Evolutionary conservation across 2,888 invertebrate genomes (phyloP).

Genomic region (Pachliopta kotzebuea): DNA sequence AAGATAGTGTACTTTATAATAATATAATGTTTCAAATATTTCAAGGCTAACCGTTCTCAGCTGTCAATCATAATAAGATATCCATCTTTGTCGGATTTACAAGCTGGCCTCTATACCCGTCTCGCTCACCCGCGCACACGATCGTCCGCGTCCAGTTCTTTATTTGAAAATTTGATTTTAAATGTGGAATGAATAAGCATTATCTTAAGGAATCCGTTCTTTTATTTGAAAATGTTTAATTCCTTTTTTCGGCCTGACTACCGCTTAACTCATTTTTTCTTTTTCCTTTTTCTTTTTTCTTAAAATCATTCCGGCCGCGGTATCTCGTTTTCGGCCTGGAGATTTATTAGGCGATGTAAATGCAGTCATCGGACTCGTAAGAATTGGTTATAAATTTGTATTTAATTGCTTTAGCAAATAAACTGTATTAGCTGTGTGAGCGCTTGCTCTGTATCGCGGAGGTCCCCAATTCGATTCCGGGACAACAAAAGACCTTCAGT

Average conservation of each 20-base stretch:
- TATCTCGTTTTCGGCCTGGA: constrained; percentile 55
- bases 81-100: constrained; percentile 65
- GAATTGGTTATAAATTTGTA: constrained; percentile 40
- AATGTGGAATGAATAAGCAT: constrained; percentile 81
- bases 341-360: constrained; percentile 72
- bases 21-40: constrained; percentile 81
- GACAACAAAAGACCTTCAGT: too few relatives aligned
- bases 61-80: constrained; percentile 81
- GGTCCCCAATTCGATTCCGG: too few relatives aligned
- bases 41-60: constrained; percentile 81
- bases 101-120: constrained; percentile 48
- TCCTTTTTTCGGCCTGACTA: constrained; percentile 72
- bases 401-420: constrained; percentile 13
- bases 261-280: constrained; percentile 58
- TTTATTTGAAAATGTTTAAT: constrained; percentile 78
- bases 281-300: too few relatives aligned
- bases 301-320: constrained; percentile 54
- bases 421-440: not conserved
- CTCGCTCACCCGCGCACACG: constrained; percentile 55
- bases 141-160: constrained; percentile 73
- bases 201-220: constrained; percentile 77
- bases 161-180: constrained; percentile 80
- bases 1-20: constrained; percentile 80
- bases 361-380: constrained; percentile 50
- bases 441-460: too few relatives aligned